Evolutionary conservation across 1,140 invertebrate genomes (phyloP), one percentile per base, ranked within the genome.

Genomic region (Pseudomyrmex pallidus): DNA sequence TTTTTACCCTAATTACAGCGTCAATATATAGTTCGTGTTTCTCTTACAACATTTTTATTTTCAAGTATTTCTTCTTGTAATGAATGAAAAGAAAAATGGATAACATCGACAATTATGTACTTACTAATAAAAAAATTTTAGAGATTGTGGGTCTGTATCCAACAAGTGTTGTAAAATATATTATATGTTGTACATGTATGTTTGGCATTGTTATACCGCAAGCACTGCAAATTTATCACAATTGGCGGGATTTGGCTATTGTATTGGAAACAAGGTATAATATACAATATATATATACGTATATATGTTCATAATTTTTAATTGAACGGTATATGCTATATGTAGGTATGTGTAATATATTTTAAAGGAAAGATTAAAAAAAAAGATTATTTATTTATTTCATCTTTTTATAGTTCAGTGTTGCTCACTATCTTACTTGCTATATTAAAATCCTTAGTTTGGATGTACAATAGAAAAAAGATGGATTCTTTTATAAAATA

Each of bases 131-230:
- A 74, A 72, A 82, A 57, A 86, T 91, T 83, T 73, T 92, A 48
- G 85, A 86, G 54, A 57, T 92, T 56, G 87, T 88, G 44, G 91
- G 91, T 10, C 73, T 92, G 57, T 91, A 92, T 87, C 91, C 91
- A 64, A 86, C 80, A 15, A 89, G 35, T 87, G 76, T 83, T 10
- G 2, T 35, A 1, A 85, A 85, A 80, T 91, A 89, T 62, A 25
- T 87, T 61, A 48, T 66, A 13, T 91, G 84, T 74, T 52, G 84
- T 22, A 63, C 77, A 67, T 89, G 76, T 17, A 85, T 91, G 83
- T 63, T 90, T 57, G 22, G 90, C 4, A 89, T 92, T 56, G 35
- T 91, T 56, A 74, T 92, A 59, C 90, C 91, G 8, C 86, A 91
- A 84, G 63, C 82, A 17, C 15, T 72, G 17, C 82, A 84, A 59